Conservation (phyloP, 2,888 invertebrate genomes). For the Epirrhoe tristata region DNA sequence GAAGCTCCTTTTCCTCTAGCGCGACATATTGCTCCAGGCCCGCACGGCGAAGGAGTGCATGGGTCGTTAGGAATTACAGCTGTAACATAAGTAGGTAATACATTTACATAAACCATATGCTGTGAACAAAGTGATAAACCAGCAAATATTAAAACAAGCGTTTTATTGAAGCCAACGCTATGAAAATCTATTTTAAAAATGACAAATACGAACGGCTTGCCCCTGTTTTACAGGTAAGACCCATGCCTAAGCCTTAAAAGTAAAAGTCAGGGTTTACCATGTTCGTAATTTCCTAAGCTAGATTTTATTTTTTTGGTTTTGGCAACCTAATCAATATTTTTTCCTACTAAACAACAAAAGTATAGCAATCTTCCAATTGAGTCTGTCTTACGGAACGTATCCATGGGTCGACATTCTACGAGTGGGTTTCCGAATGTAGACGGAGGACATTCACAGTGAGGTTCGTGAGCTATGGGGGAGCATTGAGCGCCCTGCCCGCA, state of each 20-base stretch:
- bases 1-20: constrained; percentile 88
- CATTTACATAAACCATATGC: constrained; percentile 22
- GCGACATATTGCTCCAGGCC: constrained; percentile 92
- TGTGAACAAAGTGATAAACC: constrained; percentile 13
- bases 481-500: constrained; percentile 91
- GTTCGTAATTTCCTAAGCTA: constrained; percentile 40
- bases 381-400: constrained; percentile 78
- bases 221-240: constrained; percentile 78
- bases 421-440: constrained; percentile 91
- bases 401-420: constrained; percentile 86
- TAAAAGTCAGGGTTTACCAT: constrained; percentile 68
- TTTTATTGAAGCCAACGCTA: constrained; percentile 50
- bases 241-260: constrained; percentile 85
- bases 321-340: constrained; percentile 8
- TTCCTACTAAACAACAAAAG: constrained; percentile 23
- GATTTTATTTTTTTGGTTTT: constrained; percentile 6
- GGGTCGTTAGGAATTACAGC: constrained; percentile 86
- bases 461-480: constrained; percentile 89
- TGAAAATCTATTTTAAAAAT: constrained; percentile 11
- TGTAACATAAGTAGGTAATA: constrained; percentile 63
- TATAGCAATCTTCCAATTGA: constrained; percentile 71
- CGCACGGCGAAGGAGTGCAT: constrained; percentile 94
- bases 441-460: constrained; percentile 88
- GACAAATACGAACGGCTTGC: constrained; percentile 54
- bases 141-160: constrained; percentile 57